Percentiles rank a stretch among this genome's conserved stretches.
phyloP scores from a whole-genome alignment of 2,113 vertebrate genomes.

The Pseudorhombus dupliciocellatus region DNA sequence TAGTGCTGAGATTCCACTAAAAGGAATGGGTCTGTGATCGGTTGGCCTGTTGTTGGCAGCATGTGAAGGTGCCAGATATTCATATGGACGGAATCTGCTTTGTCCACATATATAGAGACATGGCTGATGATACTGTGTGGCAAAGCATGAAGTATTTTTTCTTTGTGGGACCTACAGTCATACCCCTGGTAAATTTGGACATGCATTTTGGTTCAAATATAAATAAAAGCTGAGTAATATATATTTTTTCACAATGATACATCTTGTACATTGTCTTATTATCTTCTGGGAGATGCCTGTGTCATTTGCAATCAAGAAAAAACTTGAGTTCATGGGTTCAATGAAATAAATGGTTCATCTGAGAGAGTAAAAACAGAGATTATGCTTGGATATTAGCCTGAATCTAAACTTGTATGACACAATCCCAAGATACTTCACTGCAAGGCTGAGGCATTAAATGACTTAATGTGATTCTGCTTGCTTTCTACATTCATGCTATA shows the following conservation, averaged over 20 bases:
- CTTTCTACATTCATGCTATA: not conserved
- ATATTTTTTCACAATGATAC: no score
- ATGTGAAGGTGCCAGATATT: conserved; percentile 16
- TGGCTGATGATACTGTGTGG: not conserved
- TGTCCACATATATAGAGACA: not conserved
- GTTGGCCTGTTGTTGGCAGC: conserved; percentile 18
- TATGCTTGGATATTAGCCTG: not conserved
- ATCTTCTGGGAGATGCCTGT: no score
- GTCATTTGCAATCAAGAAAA: no score
- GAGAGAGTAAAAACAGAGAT: not conserved
- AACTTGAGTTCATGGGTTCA: no score
- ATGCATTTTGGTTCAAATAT: no score
- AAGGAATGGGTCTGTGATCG: conserved; percentile 68
- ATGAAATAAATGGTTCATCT: not conserved
- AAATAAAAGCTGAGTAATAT: no score
- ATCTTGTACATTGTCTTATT: no score
- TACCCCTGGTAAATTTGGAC: no score
- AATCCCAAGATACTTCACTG: not conserved
- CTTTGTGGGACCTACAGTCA: no score
- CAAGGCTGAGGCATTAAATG: no score
- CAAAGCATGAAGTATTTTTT: no score
- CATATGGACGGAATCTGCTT: not conserved
- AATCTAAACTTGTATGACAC: not conserved
- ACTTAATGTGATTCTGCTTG: not conserved
- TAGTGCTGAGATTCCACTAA: conserved; percentile 62